Conservation (phyloP, 64 coral and sea anemone genomes). For the Stylophora pistillata region DNA sequence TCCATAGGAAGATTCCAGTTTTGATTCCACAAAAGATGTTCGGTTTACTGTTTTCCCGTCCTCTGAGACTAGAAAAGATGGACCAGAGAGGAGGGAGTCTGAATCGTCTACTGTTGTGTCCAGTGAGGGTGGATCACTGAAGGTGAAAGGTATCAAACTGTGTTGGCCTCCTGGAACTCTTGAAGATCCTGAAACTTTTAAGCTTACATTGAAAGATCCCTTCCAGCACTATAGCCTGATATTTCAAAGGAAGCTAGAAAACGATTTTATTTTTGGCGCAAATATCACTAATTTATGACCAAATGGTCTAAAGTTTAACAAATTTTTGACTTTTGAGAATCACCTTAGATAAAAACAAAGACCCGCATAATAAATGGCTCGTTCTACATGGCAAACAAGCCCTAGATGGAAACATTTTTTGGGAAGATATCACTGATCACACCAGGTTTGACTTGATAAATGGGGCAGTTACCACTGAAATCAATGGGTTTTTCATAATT, state of each 20-base stretch:
- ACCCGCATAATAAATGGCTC: not conserved
- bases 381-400: constrained; percentile 11
- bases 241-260: constrained; percentile 1
- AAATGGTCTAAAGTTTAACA: not conserved
- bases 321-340: not conserved
- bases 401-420: not conserved
- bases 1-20: no score
- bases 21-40: no score
- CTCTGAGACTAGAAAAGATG: no score
- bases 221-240: not conserved
- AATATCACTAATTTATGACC: constrained; percentile 28
- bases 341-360: not conserved
- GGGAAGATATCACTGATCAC: constrained; percentile 16
- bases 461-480: not conserved
- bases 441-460: not conserved
- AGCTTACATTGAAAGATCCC: constrained; percentile 9
- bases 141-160: not conserved
- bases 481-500: constrained; percentile 12
- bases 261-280: constrained; percentile 10
- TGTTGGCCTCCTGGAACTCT: constrained; percentile 4
- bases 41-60: no score
- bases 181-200: not conserved
- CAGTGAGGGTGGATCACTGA: not conserved
- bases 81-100: no score
- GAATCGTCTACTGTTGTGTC: not conserved